Conservation (phyloP, 2,888 invertebrate species). For the Schrankia costaestrigalis region DNA sequence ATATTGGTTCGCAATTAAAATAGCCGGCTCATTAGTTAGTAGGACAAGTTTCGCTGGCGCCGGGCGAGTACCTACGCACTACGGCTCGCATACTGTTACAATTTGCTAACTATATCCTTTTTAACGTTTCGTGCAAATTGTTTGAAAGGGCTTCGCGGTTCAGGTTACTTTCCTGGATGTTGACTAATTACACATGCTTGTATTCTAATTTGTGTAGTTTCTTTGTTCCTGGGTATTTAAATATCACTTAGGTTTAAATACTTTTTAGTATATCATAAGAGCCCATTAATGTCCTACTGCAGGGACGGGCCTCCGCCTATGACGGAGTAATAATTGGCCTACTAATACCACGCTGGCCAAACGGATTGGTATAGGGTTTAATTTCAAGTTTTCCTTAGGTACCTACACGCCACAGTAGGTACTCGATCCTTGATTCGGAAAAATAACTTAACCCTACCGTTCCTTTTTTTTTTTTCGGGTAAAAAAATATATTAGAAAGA, state of each 20-base stretch:
- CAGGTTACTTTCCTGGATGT: constrained; percentile 6
- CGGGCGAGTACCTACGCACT: constrained; percentile 1
- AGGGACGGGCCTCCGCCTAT: no score
- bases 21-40: constrained; percentile 19
- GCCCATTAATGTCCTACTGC: no score
- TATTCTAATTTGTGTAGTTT: background rate
- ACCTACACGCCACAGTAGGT: no score
- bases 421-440: no score
- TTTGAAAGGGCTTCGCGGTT: constrained; percentile 2
- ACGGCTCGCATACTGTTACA: constrained; percentile 7
- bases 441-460: no score
- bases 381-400: no score
- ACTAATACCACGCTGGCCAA: no score
- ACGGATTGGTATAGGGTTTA: no score
- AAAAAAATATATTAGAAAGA: no score
- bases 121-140: constrained; percentile 6
- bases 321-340: no score
- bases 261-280: no score
- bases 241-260: background rate
- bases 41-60: constrained; percentile 19
- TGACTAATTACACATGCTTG: background rate
- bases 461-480: no score
- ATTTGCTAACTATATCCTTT: constrained; percentile 26
- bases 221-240: background rate
- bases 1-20: constrained; percentile 48